A percentile compares a stretch with the other conserved stretches of the same genome.
Evolutionary conservation across 1,140 invertebrate species (phyloP).

Genomic region (Conus betulinus): DNA sequence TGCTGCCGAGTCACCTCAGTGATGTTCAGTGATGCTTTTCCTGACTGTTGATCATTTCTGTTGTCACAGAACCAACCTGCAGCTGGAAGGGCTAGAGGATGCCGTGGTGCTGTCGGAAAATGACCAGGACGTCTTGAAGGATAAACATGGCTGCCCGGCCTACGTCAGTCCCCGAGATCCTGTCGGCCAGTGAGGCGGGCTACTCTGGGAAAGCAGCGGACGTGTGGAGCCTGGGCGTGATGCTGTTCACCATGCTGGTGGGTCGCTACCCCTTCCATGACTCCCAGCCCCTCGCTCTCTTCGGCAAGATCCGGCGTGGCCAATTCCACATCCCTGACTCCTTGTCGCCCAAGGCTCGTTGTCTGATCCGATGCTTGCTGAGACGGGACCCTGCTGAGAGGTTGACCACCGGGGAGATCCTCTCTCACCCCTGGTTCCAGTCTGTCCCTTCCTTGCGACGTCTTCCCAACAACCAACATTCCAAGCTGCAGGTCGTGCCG

Average conservation of each 20-base stretch:
- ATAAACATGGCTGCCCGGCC: conserved; percentile 96
- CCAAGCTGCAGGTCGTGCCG: conserved; percentile 42
- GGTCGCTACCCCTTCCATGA: conserved; percentile 98
- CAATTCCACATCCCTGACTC: conserved; percentile 91
- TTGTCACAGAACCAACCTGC: conserved; percentile 88
- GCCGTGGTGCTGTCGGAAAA: conserved; percentile 86
- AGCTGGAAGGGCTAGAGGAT: conserved; percentile 94
- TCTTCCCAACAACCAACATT: conserved; percentile 17
- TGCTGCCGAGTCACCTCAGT: too few species aligned
- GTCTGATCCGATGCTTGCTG: conserved; percentile 89
- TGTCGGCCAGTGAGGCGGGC: conserved; percentile 80
- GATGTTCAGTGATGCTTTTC: too few species aligned
- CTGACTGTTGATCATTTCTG: too few species aligned
- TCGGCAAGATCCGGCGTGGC: conserved; percentile 93
- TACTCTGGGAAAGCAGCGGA: conserved; percentile 96
- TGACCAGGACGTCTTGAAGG: conserved; percentile 88
- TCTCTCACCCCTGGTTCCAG: conserved; percentile 82
- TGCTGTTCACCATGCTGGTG: conserved; percentile 97
- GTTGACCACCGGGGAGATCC: conserved; percentile 88
- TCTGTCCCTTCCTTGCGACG: conserved; percentile 31
- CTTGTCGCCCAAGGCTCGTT: conserved; percentile 89
- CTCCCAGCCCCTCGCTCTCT: conserved; percentile 89
- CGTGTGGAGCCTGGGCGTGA: conserved; percentile 97
- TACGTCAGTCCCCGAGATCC: conserved; percentile 92
- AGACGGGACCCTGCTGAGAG: conserved; percentile 89